Evolutionary conservation across 2,113 vertebrate species (phyloP).

Genomic region (Leptocoma aspasia): DNA sequence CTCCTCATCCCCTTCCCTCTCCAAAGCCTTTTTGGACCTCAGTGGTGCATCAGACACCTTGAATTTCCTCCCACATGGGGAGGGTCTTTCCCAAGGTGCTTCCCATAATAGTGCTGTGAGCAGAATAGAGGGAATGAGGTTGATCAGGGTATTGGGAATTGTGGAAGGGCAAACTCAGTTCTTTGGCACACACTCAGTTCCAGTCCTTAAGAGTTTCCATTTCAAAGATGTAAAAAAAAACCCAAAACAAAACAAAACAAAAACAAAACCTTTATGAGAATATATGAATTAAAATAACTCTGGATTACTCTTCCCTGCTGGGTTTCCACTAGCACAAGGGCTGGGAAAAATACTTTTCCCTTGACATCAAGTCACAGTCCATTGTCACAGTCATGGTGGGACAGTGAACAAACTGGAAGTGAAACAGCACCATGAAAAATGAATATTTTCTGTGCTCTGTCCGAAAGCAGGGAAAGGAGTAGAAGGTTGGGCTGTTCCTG

Average conservation of each 20-base stretch:
- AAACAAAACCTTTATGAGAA: accelerated
- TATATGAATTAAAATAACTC: not conserved
- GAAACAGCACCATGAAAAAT: not conserved
- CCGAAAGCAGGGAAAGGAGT: not conserved
- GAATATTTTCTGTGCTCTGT: not conserved
- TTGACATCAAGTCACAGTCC: not conserved
- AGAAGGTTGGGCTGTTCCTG: not conserved
- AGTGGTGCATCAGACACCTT: not conserved
- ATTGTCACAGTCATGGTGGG: not conserved
- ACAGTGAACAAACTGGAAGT: not conserved
- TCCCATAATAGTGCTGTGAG: not conserved
- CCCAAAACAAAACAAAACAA: no score
- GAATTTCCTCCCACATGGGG: not conserved
- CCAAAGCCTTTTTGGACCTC: not conserved
- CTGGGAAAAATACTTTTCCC: not conserved
- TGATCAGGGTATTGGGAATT: not conserved
- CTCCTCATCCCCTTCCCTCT: not conserved
- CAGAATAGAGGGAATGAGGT: not conserved
- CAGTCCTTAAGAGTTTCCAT: not conserved
- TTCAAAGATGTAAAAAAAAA: not conserved
- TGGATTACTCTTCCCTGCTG: not conserved
- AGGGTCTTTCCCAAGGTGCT: not conserved
- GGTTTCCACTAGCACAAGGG: not conserved
- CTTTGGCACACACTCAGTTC: not conserved
- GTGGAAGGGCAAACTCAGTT: not conserved